Evolutionary conservation across 2,797 vertebrate species (phyloP).

Genomic region (Eulemur mongoz): DNA sequence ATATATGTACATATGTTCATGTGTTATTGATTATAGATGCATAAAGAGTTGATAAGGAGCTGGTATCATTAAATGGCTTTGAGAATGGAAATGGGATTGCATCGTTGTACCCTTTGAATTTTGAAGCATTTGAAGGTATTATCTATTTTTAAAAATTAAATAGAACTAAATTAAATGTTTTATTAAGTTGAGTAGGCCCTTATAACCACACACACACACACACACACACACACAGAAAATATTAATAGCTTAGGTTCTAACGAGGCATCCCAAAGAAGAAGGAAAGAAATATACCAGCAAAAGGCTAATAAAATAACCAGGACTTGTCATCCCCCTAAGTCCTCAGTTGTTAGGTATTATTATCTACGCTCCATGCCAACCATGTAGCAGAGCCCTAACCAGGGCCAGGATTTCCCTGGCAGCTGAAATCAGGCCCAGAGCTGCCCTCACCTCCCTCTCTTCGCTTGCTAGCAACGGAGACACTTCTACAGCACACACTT

Average conservation of each 20-base stretch:
- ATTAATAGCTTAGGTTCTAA: constrained; percentile 25
- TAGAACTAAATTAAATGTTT: background rate
- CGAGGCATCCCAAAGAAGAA: background rate
- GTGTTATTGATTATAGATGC: background rate
- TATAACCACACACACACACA: background rate
- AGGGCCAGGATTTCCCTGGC: background rate
- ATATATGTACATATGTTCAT: too few relatives aligned
- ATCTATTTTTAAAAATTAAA: constrained; percentile 16
- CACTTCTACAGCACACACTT: background rate
- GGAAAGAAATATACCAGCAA: constrained; percentile 25
- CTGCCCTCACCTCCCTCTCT: background rate
- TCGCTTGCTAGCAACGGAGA: background rate
- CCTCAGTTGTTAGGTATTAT: background rate
- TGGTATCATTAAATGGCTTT: background rate
- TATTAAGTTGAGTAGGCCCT: background rate
- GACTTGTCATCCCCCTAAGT: background rate
- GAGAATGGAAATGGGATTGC: background rate
- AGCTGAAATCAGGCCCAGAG: background rate
- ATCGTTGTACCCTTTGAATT: background rate
- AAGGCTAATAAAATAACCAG: background rate
- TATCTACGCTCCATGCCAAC: background rate
- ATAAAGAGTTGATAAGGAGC: background rate
- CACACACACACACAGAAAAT: too few relatives aligned
- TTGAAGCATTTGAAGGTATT: background rate
- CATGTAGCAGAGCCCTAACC: background rate